A percentile compares a stretch with the other conserved stretches of the same genome.
These are phyloP conservation scores for Rousettus madagascariensis DNA, from an alignment of 2,797 vertebrate species.

Conservation along the genomic window DNA sequence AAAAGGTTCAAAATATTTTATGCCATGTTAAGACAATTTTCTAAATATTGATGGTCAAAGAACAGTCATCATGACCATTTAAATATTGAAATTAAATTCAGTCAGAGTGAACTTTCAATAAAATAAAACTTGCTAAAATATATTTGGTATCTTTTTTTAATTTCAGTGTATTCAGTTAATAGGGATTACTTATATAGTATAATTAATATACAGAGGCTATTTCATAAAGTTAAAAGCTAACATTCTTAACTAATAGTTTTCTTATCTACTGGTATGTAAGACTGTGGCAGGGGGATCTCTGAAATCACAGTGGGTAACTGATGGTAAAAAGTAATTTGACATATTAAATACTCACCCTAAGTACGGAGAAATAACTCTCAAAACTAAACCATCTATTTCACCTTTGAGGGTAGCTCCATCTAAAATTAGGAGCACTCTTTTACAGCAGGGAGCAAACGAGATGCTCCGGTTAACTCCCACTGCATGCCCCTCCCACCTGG, in stretches of 20 bases:
- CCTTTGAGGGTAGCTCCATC: not conserved
- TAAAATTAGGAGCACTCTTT: not conserved
- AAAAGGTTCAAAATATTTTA: not conserved
- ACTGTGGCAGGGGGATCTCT: not conserved
- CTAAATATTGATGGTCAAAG: not conserved
- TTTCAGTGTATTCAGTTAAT: not conserved
- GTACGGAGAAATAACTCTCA: not conserved
- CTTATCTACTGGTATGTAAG: not conserved
- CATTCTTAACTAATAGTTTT: not conserved
- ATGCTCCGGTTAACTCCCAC: too few relatives aligned
- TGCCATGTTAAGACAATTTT: not conserved
- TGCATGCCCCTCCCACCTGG: fast-evolving
- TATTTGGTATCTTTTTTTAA: not conserved
- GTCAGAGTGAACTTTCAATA: not conserved
- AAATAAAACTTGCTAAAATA: constrained; percentile 32
- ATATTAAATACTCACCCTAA: not conserved
- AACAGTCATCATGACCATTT: not conserved
- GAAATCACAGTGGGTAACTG: not conserved
- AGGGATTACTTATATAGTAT: not conserved
- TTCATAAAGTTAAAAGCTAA: not conserved
- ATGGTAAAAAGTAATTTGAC: not conserved
- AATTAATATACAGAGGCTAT: not conserved
- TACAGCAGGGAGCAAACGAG: not conserved
- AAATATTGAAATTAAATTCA: constrained; percentile 24
- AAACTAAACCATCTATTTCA: not conserved